phyloP scores from a whole-genome alignment of 2,113 vertebrate genomes.

The Himantopus leucocephalus region DNA sequence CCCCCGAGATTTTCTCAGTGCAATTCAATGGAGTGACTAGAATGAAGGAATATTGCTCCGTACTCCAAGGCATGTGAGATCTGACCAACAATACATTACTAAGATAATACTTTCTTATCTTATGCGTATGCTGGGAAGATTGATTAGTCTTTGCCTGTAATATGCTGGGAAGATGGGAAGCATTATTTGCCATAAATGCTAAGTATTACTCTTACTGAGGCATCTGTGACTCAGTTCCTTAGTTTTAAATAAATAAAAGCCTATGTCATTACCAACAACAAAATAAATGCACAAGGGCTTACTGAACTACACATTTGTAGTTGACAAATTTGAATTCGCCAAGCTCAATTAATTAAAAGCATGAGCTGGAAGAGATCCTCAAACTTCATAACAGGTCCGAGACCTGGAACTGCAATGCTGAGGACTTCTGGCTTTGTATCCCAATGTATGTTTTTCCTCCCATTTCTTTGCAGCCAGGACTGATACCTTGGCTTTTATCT shows the following conservation, averaged over 20 bases:
- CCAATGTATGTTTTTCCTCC: background rate
- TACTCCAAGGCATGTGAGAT: background rate
- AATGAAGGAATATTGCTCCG: background rate
- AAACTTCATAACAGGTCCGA: background rate
- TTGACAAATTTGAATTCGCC: constrained; percentile 14
- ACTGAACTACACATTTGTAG: background rate
- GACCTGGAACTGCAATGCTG: background rate
- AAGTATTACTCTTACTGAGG: background rate
- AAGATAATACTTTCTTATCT: constrained; percentile 36
- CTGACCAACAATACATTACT: constrained; percentile 10
- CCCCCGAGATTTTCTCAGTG: background rate
- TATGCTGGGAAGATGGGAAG: constrained; percentile 2
- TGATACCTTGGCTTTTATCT: background rate
- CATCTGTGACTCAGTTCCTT: constrained; percentile 48
- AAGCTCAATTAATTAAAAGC: background rate
- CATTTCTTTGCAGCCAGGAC: background rate
- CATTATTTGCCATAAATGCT: background rate
- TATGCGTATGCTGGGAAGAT: background rate
- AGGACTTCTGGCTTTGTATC: background rate
- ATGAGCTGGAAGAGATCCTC: background rate
- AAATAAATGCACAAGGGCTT: background rate
- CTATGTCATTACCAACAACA: background rate
- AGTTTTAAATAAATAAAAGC: constrained; percentile 44
- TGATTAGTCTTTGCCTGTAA: constrained; percentile 27
- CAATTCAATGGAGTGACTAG: background rate